Percentiles rank a stretch among this genome's conserved stretches.
Conservation (phyloP, 1,140 invertebrate genomes). For the Portunus trituberculatus region DNA sequence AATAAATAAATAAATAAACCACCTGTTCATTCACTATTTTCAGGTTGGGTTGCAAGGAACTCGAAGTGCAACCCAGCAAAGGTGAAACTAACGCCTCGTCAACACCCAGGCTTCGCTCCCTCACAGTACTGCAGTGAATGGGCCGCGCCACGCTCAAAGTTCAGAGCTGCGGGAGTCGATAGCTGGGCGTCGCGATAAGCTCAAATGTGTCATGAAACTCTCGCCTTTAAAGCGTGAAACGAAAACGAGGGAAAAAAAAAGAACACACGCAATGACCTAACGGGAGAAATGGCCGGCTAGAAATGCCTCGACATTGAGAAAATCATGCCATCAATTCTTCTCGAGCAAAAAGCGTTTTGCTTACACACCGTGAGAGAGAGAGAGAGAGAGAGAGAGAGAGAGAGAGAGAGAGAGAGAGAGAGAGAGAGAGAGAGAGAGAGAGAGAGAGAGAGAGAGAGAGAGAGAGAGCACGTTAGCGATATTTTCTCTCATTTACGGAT, state of each 20-base stretch:
- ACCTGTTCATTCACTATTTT: no score
- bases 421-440: conserved; percentile 11
- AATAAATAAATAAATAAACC: no score
- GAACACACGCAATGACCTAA: background rate
- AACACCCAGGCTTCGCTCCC: no score
- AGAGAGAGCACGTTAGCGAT: no score
- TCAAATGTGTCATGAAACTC: background rate
- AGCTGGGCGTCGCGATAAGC: background rate
- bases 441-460: no score
- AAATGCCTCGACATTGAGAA: background rate
- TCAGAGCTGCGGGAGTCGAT: background rate
- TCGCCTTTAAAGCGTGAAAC: background rate
- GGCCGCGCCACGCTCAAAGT: no score
- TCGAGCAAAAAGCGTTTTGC: background rate
- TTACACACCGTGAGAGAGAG: conserved; percentile 20
- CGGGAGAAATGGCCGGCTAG: background rate
- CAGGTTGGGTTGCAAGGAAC: no score
- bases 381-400: conserved; percentile 20
- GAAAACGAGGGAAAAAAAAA: background rate
- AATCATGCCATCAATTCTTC: conserved; percentile 9
- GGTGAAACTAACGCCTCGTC: no score
- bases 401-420: conserved; percentile 20
- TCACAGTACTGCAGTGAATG: no score
- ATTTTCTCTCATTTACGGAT: no score
- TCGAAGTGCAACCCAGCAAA: no score